Evolutionary conservation across 2,888 invertebrate genomes (phyloP).

Genomic region (Drosophila flavopinicola): DNA sequence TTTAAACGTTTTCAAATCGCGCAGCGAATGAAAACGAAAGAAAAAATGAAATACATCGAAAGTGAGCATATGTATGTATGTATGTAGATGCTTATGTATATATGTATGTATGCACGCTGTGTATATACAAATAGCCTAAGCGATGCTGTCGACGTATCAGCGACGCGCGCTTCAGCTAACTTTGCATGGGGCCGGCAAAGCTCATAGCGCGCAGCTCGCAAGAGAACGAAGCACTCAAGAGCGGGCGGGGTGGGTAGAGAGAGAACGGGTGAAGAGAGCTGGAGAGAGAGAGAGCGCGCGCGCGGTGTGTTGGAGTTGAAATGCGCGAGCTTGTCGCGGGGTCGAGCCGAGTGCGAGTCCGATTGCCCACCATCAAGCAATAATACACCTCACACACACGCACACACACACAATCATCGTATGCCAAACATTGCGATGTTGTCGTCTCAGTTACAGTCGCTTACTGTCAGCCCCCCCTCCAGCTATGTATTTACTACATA

Average conservation of each 20-base stretch:
- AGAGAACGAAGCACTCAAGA: slow-evolving; percentile 34
- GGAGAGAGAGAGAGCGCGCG: not conserved
- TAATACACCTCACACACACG: slow-evolving; percentile 4
- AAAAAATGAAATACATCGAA: slow-evolving; percentile 79
- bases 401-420: slow-evolving; percentile 14
- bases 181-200: slow-evolving; percentile 51
- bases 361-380: slow-evolving; percentile 33
- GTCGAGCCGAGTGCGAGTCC: slow-evolving; percentile 28
- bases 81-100: not conserved
- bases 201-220: slow-evolving; percentile 1
- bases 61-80: slow-evolving; percentile 66
- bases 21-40: slow-evolving; percentile 80
- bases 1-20: slow-evolving; percentile 79
- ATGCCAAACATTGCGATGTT: slow-evolving; percentile 28
- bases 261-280: not conserved
- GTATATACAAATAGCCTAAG: slow-evolving; percentile 32
- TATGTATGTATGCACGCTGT: slow-evolving; percentile 1
- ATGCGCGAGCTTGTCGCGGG: slow-evolving; percentile 23
- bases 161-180: slow-evolving; percentile 55
- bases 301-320: slow-evolving; percentile 20
- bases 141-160: slow-evolving; percentile 74
- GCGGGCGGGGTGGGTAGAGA: not conserved
- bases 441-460: slow-evolving; percentile 43
- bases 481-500: slow-evolving; percentile 10
- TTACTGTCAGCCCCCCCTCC: slow-evolving; percentile 11